A percentile compares a stretch with the other conserved stretches of the same genome.
phyloP scores from a whole-genome alignment of 1,140 invertebrate species.

The Patella vulgata region DNA sequence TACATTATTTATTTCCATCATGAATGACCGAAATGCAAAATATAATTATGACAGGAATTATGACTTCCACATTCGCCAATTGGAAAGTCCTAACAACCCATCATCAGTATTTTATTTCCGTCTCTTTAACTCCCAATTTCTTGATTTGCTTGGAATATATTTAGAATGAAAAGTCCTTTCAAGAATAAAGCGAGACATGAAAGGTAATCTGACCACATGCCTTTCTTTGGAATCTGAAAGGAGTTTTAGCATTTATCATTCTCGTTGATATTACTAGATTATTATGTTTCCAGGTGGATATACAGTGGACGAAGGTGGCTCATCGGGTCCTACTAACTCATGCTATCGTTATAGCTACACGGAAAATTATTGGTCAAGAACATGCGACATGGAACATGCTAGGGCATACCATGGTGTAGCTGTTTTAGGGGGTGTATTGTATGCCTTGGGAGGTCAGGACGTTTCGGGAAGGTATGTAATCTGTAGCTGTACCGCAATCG shows the following conservation, averaged over 20 bases:
- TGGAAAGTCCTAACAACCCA: not conserved
- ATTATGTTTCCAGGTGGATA: constrained; percentile 33
- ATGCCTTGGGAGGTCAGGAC: constrained; percentile 37
- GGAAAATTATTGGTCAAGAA: constrained; percentile 29
- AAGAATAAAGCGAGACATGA: too few species aligned
- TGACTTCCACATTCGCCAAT: not conserved
- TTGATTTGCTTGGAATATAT: not conserved
- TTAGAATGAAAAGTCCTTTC: too few species aligned
- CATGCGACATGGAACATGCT: constrained; percentile 21
- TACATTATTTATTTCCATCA: too few species aligned
- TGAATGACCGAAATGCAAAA: not conserved
- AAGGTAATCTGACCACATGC: too few species aligned
- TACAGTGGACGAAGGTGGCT: constrained; percentile 11
- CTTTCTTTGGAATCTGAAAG: too few species aligned
- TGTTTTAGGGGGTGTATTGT: constrained; percentile 34
- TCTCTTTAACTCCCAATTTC: not conserved
- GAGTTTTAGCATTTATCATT: too few species aligned
- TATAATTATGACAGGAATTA: not conserved
- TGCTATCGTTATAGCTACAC: constrained; percentile 35
- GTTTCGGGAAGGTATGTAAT: constrained; percentile 22
- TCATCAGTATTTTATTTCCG: not conserved
- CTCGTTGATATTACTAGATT: too few species aligned
- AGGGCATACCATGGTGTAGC: constrained; percentile 37
- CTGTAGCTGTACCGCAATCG: too few species aligned
- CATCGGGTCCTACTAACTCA: constrained; percentile 32